Evolutionary conservation across 2,797 vertebrate genomes (phyloP), one percentile per base, ranked within the genome.

Genomic region (Coluber constrictor): DNA sequence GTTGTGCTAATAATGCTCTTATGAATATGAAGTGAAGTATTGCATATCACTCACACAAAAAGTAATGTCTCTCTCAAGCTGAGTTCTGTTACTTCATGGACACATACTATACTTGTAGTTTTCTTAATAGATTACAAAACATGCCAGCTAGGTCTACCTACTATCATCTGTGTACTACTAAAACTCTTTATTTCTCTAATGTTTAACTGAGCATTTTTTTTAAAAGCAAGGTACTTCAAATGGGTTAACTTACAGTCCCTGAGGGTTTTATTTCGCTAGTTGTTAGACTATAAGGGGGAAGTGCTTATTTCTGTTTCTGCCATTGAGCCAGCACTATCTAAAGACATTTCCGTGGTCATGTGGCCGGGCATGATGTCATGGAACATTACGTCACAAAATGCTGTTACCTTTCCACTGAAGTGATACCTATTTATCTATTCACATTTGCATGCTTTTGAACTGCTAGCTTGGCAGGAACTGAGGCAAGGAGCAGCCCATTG

Each of bases 131-230:
- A 79, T 79, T 79, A 79, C 74, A 79, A 96, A 88, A 95, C 92
- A 94, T 93, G 95, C 96, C 96, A 95, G 96, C 96, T 96, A 96
- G 96, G 96, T 95, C 13, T 86, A 66, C 94, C 92, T 11, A 95
- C 97, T 96, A 90, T 97, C 96, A 97, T n/a, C 29, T 16, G 63
- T 70, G n/a, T 32, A 70, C 29, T 70, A 70, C 2, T 32, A 32
- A 63, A 63, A 32, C n/a, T 70, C 63, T 32, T 63, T 70, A 32
- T 32, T 70, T 70, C n/a, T 70, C 5, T 32, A 32, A 32, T 32
- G 29, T 16, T 70, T 70, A 70, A 70, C 15, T 70, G 63, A 15
- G n/a, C 2, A n/a, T 12, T 61, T 27, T 70, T 70, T 66, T 70
- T 27, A 63, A 66, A 66, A 63, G 5, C 29, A 32, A 70, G 13